A percentile compares a stretch with the other conserved stretches of the same genome.
Evolutionary conservation across 1,140 invertebrate genomes (phyloP).

Genomic region (Aphidius gifuensis): DNA sequence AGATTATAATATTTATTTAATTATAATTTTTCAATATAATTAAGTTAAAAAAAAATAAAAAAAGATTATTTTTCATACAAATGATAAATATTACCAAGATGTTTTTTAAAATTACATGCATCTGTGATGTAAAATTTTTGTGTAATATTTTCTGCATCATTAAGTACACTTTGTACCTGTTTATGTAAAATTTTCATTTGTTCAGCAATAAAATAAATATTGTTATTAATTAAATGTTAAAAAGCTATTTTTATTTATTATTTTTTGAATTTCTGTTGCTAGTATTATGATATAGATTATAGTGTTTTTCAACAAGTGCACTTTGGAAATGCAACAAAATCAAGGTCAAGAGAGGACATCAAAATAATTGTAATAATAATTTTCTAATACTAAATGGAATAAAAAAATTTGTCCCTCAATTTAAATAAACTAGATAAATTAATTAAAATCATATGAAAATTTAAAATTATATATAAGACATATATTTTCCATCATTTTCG

Average conservation of each 20-base stretch:
- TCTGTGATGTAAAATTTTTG: constrained; percentile 59
- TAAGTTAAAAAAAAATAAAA: too few relatives aligned
- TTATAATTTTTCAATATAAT: too few relatives aligned
- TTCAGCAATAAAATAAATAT: constrained; percentile 47
- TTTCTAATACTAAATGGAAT: constrained; percentile 6
- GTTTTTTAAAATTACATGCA: constrained; percentile 72
- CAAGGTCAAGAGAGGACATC: too few relatives aligned
- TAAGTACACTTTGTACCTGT: constrained; percentile 63
- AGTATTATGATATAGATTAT: constrained; percentile 56
- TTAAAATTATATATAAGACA: too few relatives aligned
- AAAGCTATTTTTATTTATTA: not conserved
- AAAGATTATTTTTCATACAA: constrained; percentile 62
- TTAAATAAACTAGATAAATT: not conserved
- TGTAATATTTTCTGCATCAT: constrained; percentile 61
- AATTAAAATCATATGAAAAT: too few relatives aligned
- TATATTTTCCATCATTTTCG: too few relatives aligned
- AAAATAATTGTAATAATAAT: too few relatives aligned
- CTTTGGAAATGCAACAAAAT: constrained; percentile 32
- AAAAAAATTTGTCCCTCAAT: constrained; percentile 11
- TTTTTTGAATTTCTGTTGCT: constrained; percentile 64
- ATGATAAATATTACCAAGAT: constrained; percentile 69
- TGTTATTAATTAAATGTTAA: constrained; percentile 12
- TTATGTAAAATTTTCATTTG: constrained; percentile 66
- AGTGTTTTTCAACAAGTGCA: constrained; percentile 55
- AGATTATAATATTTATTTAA: too few relatives aligned